A percentile compares a stretch with the other conserved stretches of the same genome.
Evolutionary conservation across 23 tunicate species (phyloP).

Genomic region (Halocynthia aurantium): DNA sequence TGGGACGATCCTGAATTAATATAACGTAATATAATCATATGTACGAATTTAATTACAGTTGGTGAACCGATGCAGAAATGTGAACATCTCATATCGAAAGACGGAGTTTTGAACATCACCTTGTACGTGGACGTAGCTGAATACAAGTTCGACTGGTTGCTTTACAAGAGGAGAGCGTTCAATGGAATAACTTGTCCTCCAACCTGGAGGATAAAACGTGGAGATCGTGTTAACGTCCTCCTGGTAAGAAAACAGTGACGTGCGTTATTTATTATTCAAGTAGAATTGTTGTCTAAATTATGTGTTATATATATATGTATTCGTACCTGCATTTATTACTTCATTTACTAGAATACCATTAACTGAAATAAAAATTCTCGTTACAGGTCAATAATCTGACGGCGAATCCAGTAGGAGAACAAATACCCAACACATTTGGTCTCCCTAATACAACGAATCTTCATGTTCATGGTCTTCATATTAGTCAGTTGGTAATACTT

Average conservation of each 20-base stretch:
- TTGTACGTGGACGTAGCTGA: slow-evolving; percentile 1
- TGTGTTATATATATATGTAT: too few species aligned
- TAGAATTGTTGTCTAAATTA: too few species aligned
- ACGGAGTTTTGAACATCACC: not conserved
- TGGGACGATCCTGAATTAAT: too few species aligned
- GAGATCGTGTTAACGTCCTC: not conserved
- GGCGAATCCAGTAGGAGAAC: too few species aligned
- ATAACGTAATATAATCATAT: too few species aligned
- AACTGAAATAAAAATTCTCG: too few species aligned
- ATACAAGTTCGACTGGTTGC: not conserved
- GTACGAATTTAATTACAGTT: too few species aligned
- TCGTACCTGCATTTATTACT: too few species aligned
- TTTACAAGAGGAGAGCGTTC: not conserved
- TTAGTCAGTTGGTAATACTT: not conserved
- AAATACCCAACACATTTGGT: too few species aligned
- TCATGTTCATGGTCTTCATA: not conserved
- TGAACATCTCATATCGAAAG: not conserved
- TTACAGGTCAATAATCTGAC: not conserved
- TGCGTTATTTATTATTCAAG: not conserved
- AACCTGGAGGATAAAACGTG: not conserved
- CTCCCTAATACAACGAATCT: not conserved
- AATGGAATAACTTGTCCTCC: not conserved
- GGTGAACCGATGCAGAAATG: not conserved
- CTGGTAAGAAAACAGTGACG: not conserved
- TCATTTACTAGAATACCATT: too few species aligned